phyloP scores from a whole-genome alignment of 1,140 invertebrate species.

The Drosophila melanica region DNA sequence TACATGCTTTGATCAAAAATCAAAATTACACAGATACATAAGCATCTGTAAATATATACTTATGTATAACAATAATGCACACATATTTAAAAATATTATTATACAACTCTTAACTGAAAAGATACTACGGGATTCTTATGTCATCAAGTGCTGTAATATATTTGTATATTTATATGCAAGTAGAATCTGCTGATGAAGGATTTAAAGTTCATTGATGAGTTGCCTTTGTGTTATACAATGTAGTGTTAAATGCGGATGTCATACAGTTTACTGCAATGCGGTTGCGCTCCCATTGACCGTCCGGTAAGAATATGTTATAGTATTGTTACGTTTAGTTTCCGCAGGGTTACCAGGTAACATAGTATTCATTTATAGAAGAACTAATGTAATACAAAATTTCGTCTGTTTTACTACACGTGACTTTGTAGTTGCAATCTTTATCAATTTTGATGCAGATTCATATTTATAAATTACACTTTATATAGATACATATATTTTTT shows the following conservation, averaged over 20 bases:
- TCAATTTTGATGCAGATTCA: slow-evolving; percentile 29
- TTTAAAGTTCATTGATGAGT: not conserved
- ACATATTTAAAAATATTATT: slow-evolving; percentile 1
- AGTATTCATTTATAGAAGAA: slow-evolving; percentile 28
- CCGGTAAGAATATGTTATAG: slow-evolving; percentile 18
- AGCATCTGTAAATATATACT: slow-evolving; percentile 22
- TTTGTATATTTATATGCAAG: slow-evolving; percentile 1
- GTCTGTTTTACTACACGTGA: slow-evolving; percentile 29
- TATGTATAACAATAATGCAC: slow-evolving; percentile 44
- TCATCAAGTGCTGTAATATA: slow-evolving; percentile 2
- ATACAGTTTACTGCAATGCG: slow-evolving; percentile 3
- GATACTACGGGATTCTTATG: not conserved
- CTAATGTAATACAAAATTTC: slow-evolving; percentile 30
- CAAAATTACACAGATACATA: slow-evolving; percentile 1
- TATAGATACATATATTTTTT: slow-evolving; percentile 22
- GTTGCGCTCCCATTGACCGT: not conserved
- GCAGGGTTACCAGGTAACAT: slow-evolving; percentile 46
- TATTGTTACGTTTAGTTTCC: slow-evolving; percentile 33
- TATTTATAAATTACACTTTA: slow-evolving; percentile 11
- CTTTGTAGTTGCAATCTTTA: slow-evolving; percentile 33
- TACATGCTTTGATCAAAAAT: slow-evolving; percentile 7
- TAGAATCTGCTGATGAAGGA: not conserved
- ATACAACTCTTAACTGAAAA: slow-evolving; percentile 8
- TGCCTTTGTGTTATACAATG: not conserved
- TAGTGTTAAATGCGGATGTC: not conserved